Percentiles rank a stretch among this genome's conserved stretches.
phyloP scores from a whole-genome alignment of 2,797 vertebrate genomes.

The Lindbergichthys nudifrons region DNA sequence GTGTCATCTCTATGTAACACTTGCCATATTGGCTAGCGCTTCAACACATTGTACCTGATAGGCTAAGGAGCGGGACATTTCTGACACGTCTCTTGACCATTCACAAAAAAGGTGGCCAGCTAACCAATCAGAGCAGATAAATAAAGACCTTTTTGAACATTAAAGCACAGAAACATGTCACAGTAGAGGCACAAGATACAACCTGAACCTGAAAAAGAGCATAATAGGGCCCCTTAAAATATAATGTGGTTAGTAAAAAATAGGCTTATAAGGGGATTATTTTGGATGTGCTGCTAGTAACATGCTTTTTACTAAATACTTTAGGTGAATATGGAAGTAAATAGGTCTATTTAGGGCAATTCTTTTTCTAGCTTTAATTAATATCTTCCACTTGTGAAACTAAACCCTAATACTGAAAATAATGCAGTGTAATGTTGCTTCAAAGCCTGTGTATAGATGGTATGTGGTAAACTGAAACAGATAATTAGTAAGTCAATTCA shows the following conservation, averaged over 20 bases:
- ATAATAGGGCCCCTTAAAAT: too few species aligned
- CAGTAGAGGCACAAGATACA: too few species aligned
- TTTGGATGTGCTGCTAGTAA: background rate
- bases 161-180: too few species aligned
- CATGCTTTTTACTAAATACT: background rate
- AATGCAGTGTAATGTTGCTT: conserved; percentile 32
- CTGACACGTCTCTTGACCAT: too few species aligned
- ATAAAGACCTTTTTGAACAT: too few species aligned
- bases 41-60: too few species aligned
- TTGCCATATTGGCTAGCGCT: too few species aligned
- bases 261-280: background rate
- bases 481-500: background rate
- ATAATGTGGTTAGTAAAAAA: background rate
- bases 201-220: too few species aligned
- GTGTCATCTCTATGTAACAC: too few species aligned
- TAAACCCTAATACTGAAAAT: conserved; percentile 6
- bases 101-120: too few species aligned
- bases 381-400: conserved; percentile 9
- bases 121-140: too few species aligned
- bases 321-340: background rate
- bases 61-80: too few species aligned
- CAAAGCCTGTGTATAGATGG: background rate
- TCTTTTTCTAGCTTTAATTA: background rate
- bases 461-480: background rate
- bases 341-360: background rate